Conservation (phyloP, 2,888 invertebrate species). For the Embidobia sp. region DNA sequence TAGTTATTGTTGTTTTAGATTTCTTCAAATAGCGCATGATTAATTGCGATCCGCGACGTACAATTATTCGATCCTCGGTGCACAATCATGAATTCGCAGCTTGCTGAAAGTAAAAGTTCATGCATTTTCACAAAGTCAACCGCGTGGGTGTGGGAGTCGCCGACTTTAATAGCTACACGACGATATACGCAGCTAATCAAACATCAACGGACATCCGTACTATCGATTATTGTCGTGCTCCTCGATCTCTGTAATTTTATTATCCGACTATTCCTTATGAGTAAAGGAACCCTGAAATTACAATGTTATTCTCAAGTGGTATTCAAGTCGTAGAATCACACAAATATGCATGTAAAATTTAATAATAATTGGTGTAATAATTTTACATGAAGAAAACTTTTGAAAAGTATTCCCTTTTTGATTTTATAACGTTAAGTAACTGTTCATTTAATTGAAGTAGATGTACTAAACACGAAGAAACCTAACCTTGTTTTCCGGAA, state of each 20-base stretch:
- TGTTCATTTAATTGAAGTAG: too few species aligned
- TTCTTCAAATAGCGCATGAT: constrained; percentile 25
- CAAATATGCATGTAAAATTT: too few species aligned
- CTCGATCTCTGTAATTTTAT: constrained; percentile 46
- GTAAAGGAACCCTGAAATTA: constrained; percentile 10
- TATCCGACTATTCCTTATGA: constrained; percentile 27
- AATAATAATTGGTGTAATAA: too few species aligned
- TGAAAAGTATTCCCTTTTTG: too few species aligned
- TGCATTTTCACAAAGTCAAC: constrained; percentile 61
- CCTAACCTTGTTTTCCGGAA: too few species aligned
- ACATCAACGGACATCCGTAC: constrained; percentile 46
- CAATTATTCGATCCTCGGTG: constrained; percentile 39
- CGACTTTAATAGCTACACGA: constrained; percentile 22
- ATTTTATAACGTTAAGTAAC: too few species aligned
- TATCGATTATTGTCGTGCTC: constrained; percentile 56
- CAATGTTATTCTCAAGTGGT: too few species aligned
- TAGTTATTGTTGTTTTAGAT: constrained; percentile 12
- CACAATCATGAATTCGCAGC: constrained; percentile 38
- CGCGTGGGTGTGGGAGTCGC: constrained; percentile 61
- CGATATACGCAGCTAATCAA: constrained; percentile 55
- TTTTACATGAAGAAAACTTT: too few species aligned
- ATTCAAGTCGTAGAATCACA: too few species aligned
- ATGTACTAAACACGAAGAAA: too few species aligned
- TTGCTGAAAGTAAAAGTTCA: constrained; percentile 63
- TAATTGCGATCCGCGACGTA: constrained; percentile 7